Evolutionary conservation across 2,797 vertebrate species (phyloP).

Genomic region (Characodon lateralis): DNA sequence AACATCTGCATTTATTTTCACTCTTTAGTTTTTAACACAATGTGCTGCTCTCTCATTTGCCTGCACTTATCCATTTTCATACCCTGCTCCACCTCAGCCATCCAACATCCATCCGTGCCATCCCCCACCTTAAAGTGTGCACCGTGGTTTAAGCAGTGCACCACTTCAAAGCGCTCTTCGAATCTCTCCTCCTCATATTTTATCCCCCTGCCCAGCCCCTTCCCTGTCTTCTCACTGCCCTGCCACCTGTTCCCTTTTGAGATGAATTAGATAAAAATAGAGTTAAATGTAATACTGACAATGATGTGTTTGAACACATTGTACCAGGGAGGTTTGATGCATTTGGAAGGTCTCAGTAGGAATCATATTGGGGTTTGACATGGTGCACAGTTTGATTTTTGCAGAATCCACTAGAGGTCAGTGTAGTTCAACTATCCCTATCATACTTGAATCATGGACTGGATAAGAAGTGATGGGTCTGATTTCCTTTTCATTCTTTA

Average conservation of each 20-base stretch:
- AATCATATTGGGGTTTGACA: neutral
- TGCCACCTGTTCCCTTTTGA: constrained; percentile 62
- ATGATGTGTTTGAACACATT: constrained; percentile 9
- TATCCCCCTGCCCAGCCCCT: constrained; percentile 1
- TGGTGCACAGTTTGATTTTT: neutral
- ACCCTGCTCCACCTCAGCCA: constrained; percentile 1
- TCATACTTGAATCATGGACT: neutral
- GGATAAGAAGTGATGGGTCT: neutral
- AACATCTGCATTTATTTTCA: neutral
- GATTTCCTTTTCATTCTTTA: neutral
- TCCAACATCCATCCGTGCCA: constrained; percentile 44
- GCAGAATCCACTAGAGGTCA: constrained; percentile 71
- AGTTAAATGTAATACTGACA: neutral
- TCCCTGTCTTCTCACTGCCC: constrained; percentile 13
- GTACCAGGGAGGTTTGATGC: constrained; percentile 6
- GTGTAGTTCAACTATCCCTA: constrained; percentile 44
- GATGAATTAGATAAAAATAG: constrained; percentile 9
- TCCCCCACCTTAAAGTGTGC: constrained; percentile 43
- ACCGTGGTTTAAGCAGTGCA: constrained; percentile 44
- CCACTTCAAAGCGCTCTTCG: constrained; percentile 75
- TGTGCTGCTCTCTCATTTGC: neutral
- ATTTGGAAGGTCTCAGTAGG: constrained; percentile 14
- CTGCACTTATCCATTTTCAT: neutral
- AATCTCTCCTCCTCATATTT: constrained; percentile 59
- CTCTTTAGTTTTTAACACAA: neutral